phyloP scores from a whole-genome alignment of 2,888 invertebrate species.

The Cantharis rufa region DNA sequence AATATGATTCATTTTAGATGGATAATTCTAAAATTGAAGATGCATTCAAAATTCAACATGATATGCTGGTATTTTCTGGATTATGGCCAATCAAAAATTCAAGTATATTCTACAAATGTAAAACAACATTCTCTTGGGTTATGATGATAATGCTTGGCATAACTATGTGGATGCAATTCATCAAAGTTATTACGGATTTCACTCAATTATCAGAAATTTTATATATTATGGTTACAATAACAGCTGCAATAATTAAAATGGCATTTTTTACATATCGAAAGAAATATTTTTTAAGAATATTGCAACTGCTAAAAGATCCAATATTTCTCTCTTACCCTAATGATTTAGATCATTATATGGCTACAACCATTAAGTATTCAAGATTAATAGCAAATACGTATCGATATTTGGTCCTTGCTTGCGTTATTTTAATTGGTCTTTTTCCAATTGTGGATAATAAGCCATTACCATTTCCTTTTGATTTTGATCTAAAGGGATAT shows the following conservation, averaged over 20 bases:
- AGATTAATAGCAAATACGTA: slow-evolving; percentile 18
- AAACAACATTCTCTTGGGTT: background rate
- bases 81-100: slow-evolving; percentile 17
- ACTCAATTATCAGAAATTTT: slow-evolving; percentile 22
- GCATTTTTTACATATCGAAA: slow-evolving; percentile 5
- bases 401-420: slow-evolving; percentile 2
- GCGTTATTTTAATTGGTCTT: slow-evolving; percentile 6
- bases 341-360: slow-evolving; percentile 19
- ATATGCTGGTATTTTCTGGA: slow-evolving; percentile 12
- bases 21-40: background rate
- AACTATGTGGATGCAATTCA: slow-evolving; percentile 13
- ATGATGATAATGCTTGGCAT: background rate
- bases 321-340: slow-evolving; percentile 20
- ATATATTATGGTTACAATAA: slow-evolving; percentile 22
- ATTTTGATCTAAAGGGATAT: slow-evolving; percentile 22
- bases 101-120: background rate
- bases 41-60: slow-evolving; percentile 6
- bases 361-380: slow-evolving; percentile 10
- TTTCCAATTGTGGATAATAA: slow-evolving; percentile 20
- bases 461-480: slow-evolving; percentile 28
- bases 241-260: slow-evolving; percentile 13
- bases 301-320: slow-evolving; percentile 14
- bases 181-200: slow-evolving; percentile 15
- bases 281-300: slow-evolving; percentile 4
- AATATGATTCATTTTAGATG: background rate